phyloP scores from a whole-genome alignment of 2,888 invertebrate species.

The Pycnomerus fuliginosus region DNA sequence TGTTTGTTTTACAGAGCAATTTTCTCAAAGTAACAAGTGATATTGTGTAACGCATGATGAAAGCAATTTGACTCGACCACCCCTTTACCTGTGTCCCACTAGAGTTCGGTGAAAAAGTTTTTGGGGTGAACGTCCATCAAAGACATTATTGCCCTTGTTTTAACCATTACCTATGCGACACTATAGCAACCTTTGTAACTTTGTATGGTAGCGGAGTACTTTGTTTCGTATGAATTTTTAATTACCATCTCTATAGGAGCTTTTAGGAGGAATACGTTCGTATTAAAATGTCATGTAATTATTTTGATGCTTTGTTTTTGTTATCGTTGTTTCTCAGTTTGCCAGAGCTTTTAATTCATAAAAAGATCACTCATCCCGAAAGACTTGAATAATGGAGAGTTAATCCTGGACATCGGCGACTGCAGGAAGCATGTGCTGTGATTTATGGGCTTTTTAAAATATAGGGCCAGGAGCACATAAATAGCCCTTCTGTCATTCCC shows the following conservation, averaged over 20 bases:
- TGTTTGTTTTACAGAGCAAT: no score
- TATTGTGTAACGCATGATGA: no score
- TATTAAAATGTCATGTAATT: slow-evolving; percentile 9
- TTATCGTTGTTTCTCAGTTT: slow-evolving; percentile 20
- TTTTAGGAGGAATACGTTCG: no score
- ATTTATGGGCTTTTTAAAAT: slow-evolving; percentile 44
- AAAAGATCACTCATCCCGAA: slow-evolving; percentile 26
- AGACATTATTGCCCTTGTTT: slow-evolving; percentile 22
- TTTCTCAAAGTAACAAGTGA: no score
- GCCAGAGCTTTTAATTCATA: slow-evolving; percentile 21
- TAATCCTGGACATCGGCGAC: slow-evolving; percentile 41
- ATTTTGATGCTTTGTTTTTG: slow-evolving; percentile 12
- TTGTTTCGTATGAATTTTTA: slow-evolving; percentile 21
- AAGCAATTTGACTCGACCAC: no score
- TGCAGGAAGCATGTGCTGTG: slow-evolving; percentile 36
- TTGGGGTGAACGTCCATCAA: no score
- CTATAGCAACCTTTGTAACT: slow-evolving; percentile 38
- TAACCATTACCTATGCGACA: slow-evolving; percentile 25
- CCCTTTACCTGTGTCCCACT: no score
- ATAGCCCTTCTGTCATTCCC: slow-evolving; percentile 35
- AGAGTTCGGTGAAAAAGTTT: no score
- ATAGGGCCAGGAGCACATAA: slow-evolving; percentile 37
- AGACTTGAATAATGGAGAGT: slow-evolving; percentile 41
- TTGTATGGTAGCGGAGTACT: slow-evolving; percentile 29
- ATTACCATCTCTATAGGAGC: no score